phyloP scores from a whole-genome alignment of 2,797 vertebrate genomes.

The Apogon hyalosoma region DNA sequence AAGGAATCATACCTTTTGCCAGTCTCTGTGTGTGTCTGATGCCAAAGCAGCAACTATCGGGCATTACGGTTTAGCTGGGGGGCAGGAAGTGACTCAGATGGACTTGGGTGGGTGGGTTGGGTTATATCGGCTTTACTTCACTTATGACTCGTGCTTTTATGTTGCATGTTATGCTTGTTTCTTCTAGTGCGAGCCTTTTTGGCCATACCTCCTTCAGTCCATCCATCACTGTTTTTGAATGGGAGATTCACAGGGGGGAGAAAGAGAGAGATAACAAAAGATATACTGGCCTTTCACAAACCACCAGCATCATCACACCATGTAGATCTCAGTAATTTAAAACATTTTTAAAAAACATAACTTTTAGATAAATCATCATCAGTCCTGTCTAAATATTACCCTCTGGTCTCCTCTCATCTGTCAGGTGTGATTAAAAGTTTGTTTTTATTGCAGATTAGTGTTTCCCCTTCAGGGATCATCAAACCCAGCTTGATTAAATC shows the following conservation, averaged over 20 bases:
- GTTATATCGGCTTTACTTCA: constrained; percentile 52
- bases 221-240: constrained; percentile 41
- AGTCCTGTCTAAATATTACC: not conserved
- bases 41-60: constrained; percentile 68
- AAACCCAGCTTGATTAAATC: too few species aligned
- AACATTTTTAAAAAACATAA: not conserved
- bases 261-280: constrained; percentile 10
- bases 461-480: too few species aligned
- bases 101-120: constrained; percentile 21
- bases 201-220: constrained; percentile 44
- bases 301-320: constrained; percentile 57
- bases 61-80: constrained; percentile 67
- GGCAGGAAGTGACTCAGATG: constrained; percentile 23
- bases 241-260: constrained; percentile 11
- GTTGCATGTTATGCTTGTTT: constrained; percentile 54
- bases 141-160: constrained; percentile 44
- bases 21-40: constrained; percentile 50
- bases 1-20: constrained; percentile 68
- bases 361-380: not conserved
- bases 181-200: constrained; percentile 23
- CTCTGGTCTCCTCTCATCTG: too few species aligned
- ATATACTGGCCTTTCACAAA: constrained; percentile 60
- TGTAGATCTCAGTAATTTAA: not conserved
- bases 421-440: not conserved
- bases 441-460: too few species aligned